These are phyloP conservation scores for Papilio glaucus DNA, from an alignment of 1,140 invertebrate species.

Conservation along the genomic window DNA sequence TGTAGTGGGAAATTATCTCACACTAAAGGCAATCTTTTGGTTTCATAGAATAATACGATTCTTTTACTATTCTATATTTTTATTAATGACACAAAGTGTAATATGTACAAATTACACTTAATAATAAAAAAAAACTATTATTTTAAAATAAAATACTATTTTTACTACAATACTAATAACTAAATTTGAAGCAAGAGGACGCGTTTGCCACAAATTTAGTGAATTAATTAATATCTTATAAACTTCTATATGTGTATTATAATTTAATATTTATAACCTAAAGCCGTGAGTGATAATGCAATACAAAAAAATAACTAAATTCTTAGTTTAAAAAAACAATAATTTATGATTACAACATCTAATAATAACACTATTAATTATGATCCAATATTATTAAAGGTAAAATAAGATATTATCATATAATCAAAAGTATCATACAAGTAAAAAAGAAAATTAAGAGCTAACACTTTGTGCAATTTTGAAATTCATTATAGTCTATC, in stretches of 20 bases:
- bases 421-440: background rate
- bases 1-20: too few relatives aligned
- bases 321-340: constrained; percentile 32
- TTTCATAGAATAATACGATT: background rate
- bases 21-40: too few relatives aligned
- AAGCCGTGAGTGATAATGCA: constrained; percentile 69
- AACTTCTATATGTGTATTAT: too few relatives aligned
- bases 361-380: constrained; percentile 30
- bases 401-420: constrained; percentile 26
- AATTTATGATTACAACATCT: constrained; percentile 26
- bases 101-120: constrained; percentile 59
- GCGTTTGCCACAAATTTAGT: constrained; percentile 69
- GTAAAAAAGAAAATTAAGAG: constrained; percentile 24
- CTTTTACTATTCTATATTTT: background rate
- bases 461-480: constrained; percentile 62
- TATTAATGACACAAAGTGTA: constrained; percentile 34
- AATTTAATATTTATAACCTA: constrained; percentile 44
- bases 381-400: constrained; percentile 35
- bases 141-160: background rate
- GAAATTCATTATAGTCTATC: constrained; percentile 27
- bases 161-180: constrained; percentile 37
- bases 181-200: constrained; percentile 76
- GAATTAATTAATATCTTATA: constrained; percentile 31
- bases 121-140: constrained; percentile 34
- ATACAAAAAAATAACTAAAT: constrained; percentile 55